Percentiles rank a stretch among this genome's conserved stretches.
These are phyloP conservation scores for Drosophila histrio DNA, from an alignment of 2,888 invertebrate species.

Conservation along the genomic window DNA sequence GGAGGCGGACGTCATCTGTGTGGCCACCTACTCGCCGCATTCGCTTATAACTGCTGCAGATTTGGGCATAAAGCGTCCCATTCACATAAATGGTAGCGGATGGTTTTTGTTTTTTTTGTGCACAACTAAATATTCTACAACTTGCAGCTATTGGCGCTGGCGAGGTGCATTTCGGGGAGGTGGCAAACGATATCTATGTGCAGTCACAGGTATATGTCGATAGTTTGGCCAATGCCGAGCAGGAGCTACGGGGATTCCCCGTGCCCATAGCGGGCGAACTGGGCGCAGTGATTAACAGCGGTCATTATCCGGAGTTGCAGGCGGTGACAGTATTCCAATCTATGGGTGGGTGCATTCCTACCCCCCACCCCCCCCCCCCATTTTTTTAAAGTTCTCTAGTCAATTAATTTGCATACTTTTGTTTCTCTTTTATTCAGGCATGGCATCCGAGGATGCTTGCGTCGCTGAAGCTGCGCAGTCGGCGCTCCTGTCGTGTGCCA, in stretches of 20 bases:
- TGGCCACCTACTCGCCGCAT: constrained; percentile 85
- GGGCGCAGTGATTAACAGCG: constrained; percentile 85
- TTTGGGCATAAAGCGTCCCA: constrained; percentile 85
- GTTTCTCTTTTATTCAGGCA: constrained; percentile 84
- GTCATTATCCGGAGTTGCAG: constrained; percentile 61
- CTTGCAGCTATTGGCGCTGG: constrained; percentile 87
- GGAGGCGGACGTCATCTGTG: constrained; percentile 87
- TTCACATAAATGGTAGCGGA: constrained; percentile 89
- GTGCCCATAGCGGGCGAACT: constrained; percentile 86
- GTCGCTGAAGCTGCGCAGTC: constrained; percentile 86
- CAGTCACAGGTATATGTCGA: constrained; percentile 86
- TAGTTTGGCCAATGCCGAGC: constrained; percentile 85
- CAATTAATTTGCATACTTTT: too few relatives aligned
- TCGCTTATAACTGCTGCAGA: constrained; percentile 85
- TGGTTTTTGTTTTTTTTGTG: too few relatives aligned
- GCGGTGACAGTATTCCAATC: constrained; percentile 87
- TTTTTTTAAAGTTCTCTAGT: too few relatives aligned
- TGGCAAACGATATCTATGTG: constrained; percentile 85
- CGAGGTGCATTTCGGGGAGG: constrained; percentile 84
- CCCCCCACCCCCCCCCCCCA: too few relatives aligned
- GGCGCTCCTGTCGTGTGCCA: constrained; percentile 21
- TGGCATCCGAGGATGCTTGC: constrained; percentile 87
- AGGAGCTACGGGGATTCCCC: constrained; percentile 85
- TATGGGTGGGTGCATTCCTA: constrained; percentile 86
- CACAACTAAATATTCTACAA: too few relatives aligned